Percentiles rank a stretch among this genome's conserved stretches.
These are phyloP conservation scores for Thysanoteuthis rhombus DNA, from an alignment of 2,888 invertebrate species.

Conservation along the genomic window DNA sequence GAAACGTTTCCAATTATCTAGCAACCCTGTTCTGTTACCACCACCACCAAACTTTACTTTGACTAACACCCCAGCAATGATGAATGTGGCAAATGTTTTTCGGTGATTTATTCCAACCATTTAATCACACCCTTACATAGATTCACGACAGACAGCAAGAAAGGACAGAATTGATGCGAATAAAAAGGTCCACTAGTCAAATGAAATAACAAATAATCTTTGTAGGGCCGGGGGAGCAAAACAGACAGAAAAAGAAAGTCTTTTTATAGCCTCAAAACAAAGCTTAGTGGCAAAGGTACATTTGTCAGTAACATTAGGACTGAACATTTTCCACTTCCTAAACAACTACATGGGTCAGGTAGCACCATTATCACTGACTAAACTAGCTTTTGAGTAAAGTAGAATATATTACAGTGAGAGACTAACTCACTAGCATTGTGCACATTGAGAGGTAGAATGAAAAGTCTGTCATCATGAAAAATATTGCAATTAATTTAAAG, in stretches of 20 bases:
- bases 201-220: not conserved
- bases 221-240: no score
- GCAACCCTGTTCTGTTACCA: no score
- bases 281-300: not conserved
- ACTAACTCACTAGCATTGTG: no score
- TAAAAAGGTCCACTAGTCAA: not conserved
- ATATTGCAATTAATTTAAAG: no score
- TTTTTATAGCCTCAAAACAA: not conserved
- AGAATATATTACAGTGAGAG: no score
- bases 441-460: no score
- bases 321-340: no score
- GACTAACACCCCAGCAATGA: not conserved
- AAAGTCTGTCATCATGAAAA: no score
- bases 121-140: not conserved
- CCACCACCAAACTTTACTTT: not conserved
- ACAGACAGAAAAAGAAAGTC: not conserved
- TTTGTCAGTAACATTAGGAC: not conserved
- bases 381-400: no score
- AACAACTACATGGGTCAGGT: no score
- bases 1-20: no score
- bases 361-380: no score
- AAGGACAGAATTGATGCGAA: not conserved
- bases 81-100: not conserved
- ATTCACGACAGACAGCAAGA: not conserved
- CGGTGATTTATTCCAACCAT: not conserved